phyloP scores from a whole-genome alignment of 2,113 vertebrate species.

The Rallus limicola region DNA sequence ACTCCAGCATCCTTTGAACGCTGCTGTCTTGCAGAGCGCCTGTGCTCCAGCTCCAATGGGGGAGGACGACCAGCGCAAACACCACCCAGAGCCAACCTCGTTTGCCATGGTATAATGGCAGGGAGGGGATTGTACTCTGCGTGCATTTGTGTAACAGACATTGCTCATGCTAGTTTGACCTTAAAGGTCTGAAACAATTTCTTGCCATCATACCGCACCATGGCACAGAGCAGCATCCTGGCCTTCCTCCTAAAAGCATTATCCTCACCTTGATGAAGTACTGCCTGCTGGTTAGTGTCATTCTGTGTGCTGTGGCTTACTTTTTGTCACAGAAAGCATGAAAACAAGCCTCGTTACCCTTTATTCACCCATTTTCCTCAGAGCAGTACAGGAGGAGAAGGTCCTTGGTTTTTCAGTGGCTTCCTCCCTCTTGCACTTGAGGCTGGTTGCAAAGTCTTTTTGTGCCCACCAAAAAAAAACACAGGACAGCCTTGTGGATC shows the following conservation, averaged over 20 bases:
- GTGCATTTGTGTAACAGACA: neutral
- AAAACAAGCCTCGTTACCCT: neutral
- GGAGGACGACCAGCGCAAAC: neutral
- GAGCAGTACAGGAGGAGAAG: rapidly evolving
- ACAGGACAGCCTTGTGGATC: rapidly evolving
- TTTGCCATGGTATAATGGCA: neutral
- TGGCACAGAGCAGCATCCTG: neutral
- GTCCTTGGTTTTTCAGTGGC: neutral
- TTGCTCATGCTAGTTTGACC: neutral
- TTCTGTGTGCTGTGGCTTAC: neutral
- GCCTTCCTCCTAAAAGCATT: neutral
- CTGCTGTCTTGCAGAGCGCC: neutral
- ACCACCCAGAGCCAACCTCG: rapidly evolving
- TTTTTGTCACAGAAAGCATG: neutral
- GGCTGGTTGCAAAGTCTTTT: neutral
- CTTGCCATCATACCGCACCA: neutral
- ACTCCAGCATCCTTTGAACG: neutral
- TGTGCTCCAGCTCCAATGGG: neutral
- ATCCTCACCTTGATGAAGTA: neutral
- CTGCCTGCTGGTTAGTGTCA: neutral
- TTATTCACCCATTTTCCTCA: neutral
- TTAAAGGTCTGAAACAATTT: neutral
- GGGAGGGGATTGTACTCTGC: neutral
- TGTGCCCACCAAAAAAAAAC: neutral
- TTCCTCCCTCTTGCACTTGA: neutral